Evolutionary conservation across 2,113 vertebrate species (phyloP), one percentile per base, ranked within the genome.

Genomic region (Crocuta crocuta): DNA sequence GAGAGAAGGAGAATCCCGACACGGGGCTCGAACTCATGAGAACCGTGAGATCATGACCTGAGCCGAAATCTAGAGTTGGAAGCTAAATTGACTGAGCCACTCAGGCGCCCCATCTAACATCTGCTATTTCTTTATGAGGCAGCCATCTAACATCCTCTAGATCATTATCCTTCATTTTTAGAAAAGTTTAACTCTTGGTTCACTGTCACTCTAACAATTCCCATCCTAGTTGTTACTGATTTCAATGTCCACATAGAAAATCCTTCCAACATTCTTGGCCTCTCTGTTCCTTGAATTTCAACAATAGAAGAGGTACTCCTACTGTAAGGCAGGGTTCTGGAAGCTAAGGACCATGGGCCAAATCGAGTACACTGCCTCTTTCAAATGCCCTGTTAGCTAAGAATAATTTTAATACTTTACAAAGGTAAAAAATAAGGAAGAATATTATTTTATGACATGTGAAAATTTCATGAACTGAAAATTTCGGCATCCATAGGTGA

Each of bases 331-430:
- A 78, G 13, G 6, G 58, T 81, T 82, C 31, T n/a, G n/a, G 21
- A 84, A 48, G 35, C 4, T 23, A 53, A 12, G 45, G 7, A 0
- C 4, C 21, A 21, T 3, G 26, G 26, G 17, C 13, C 82, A 95
- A 58, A 58, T 3, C 4, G 17, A 68, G 33, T 28, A 24, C 28
- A 7, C 10, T 81, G 24, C n/a, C 58, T 76, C 93, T 94, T 92
- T 55, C 70, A 5, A 24, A 19, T 15, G 65, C 26, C 71, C 16
- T 90, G 1, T 2, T 19, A 71, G 19, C 31, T 90, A 73, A 96
- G 48, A 96, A 91, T 95, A 16, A 65, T 61, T 88, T 94, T 65
- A 81, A 66, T 50, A 70, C 50, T 95, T 66, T 84, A 35, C 45
- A 65, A 53, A 9, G 3, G 17, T 92, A 28, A 65, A 43, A 55